These are phyloP conservation scores for Pantherophis vulpinus DNA, from an alignment of 2,797 vertebrate genomes.

Conservation along the genomic window DNA sequence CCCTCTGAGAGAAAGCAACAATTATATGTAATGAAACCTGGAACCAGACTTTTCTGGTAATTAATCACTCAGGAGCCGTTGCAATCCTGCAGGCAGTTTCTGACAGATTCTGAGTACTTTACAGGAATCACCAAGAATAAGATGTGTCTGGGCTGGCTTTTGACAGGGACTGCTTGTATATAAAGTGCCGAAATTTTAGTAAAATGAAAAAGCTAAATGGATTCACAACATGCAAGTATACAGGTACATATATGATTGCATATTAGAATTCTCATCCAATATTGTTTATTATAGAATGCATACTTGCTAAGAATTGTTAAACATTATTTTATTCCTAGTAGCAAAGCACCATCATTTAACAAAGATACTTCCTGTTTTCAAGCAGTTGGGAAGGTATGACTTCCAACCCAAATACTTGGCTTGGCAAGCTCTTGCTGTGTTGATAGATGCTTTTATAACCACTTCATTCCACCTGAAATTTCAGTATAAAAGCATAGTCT, in stretches of 20 bases:
- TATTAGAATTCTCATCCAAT: conserved; percentile 13
- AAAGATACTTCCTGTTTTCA: conserved; percentile 92
- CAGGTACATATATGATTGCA: not conserved
- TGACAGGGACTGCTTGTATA: conserved; percentile 62
- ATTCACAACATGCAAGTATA: not conserved
- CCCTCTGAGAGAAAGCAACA: conserved; percentile 65
- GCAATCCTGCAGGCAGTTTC: conserved; percentile 70
- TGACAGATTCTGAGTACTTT: conserved; percentile 68
- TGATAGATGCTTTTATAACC: conserved; percentile 80
- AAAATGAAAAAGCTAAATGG: not conserved
- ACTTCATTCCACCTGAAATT: conserved; percentile 80
- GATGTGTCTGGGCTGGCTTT: conserved; percentile 70
- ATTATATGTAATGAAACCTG: conserved; percentile 68
- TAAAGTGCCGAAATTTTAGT: conserved; percentile 29
- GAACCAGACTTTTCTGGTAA: conserved; percentile 65
- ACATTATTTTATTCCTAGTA: conserved; percentile 73
- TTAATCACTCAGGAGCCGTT: conserved; percentile 68
- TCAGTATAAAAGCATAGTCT: conserved; percentile 62
- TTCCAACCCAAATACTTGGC: conserved; percentile 84
- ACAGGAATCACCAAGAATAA: conserved; percentile 65
- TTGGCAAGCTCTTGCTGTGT: conserved; percentile 78
- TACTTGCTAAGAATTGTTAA: conserved; percentile 69
- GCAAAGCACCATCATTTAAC: conserved; percentile 84
- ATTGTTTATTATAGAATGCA: conserved; percentile 71
- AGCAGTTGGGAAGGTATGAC: conserved; percentile 78